Evolutionary conservation across 2,888 invertebrate genomes (phyloP), one percentile per base, ranked within the genome.

Genomic region (Lordiphosa andalusiaca): DNA sequence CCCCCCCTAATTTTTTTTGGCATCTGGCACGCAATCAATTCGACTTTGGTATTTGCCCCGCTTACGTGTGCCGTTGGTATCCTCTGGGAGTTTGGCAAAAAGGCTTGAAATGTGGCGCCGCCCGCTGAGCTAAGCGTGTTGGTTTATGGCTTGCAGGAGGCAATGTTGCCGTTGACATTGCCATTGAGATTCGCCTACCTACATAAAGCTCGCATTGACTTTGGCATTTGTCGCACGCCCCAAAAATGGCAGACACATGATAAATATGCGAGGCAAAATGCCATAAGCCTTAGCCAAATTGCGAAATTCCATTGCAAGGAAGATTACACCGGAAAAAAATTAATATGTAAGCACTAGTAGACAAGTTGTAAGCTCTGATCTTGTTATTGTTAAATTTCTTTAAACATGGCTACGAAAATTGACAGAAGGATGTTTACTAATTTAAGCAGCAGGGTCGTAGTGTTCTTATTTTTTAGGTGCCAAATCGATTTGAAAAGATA

Each of bases 21-120:
- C 74, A 67, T 61, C 72, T 80, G 74, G 74, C 77, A 77, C 76
- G 77, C 80, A 80, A 77, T 77, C 77, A 80, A 77, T 80, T 77
- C 74, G 56, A 68, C 73, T 71, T 75, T 71, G 67, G 62, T 39
- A 47, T 71, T 64, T 68, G 49, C 53, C 51, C 41, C 50, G 38
- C 57, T 65, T 80, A 76, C 80, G 73, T 74, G 70, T 54, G 9
- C 7, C 30, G 30, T 9, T 30, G 30, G 9, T 9, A 30, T 30
- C 9, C 30, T 30, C 30, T 30, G 30, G 30, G 30, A 30, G 30
- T 30, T 30, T 41, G 61, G 67, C 47, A 25, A 21, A 64, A 72
- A 66, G 71, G 77, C 66, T 71, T 69, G 63, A 68, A 58, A 16
- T 47, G 38, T 41, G 49, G 25, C 30, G 57, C 39, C 62, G 58